phyloP scores from a whole-genome alignment of 2,888 invertebrate genomes.

The Branchellion lobata region DNA sequence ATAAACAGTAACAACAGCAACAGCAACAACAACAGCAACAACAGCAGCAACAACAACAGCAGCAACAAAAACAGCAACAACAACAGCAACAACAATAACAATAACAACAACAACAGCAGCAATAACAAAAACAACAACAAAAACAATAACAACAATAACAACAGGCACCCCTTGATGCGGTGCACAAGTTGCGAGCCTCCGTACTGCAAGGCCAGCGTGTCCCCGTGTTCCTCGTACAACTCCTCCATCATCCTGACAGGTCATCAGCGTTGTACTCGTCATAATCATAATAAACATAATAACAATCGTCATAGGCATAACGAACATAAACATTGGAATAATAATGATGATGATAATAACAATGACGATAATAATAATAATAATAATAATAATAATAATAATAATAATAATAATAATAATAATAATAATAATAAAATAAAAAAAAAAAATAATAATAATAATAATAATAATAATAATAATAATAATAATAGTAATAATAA shows the following conservation, averaged over 20 bases:
- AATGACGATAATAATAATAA: no score
- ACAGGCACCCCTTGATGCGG: constrained; percentile 67
- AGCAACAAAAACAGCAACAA: not conserved
- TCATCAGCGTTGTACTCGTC: not conserved
- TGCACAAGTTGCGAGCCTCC: constrained; percentile 98
- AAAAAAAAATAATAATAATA: no score
- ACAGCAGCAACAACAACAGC: not conserved
- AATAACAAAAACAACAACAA: no score
- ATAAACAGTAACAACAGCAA: no score
- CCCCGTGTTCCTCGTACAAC: constrained; percentile 95
- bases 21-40: no score
- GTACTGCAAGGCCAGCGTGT: constrained; percentile 91
- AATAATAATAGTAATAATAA: no score
- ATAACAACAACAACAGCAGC: no score
- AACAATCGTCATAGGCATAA: not conserved
- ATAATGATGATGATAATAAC: not conserved
- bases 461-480: no score
- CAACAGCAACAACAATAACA: no score
- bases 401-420: no score
- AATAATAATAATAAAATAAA: no score
- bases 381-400: no score
- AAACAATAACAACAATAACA: not conserved
- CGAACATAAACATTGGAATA: not conserved
- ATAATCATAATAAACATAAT: not conserved
- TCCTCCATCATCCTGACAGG: constrained; percentile 78